Percentiles rank a stretch among this genome's conserved stretches.
These are phyloP conservation scores for Napeogenes sylphis DNA, from an alignment of 2,888 invertebrate species.

Conservation along the genomic window DNA sequence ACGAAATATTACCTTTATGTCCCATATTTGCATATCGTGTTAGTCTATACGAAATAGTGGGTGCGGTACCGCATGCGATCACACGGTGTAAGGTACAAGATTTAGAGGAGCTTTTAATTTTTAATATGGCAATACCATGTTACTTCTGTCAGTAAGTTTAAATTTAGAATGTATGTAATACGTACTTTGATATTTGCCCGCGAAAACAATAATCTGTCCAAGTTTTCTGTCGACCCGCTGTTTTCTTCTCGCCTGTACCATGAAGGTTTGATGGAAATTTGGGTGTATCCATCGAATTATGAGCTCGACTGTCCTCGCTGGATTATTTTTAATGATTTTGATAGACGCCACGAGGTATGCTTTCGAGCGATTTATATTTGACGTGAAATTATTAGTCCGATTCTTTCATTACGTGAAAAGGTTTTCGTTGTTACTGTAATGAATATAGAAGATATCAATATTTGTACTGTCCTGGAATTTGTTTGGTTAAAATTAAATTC, in stretches of 20 bases:
- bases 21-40: slow-evolving; percentile 75
- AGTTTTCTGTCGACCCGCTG: too few relatives aligned
- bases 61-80: slow-evolving; percentile 62
- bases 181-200: too few relatives aligned
- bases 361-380: slow-evolving; percentile 29
- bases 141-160: too few relatives aligned
- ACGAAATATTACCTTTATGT: slow-evolving; percentile 76
- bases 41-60: slow-evolving; percentile 59
- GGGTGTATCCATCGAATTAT: slow-evolving; percentile 73
- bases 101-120: slow-evolving; percentile 16
- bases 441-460: neutral
- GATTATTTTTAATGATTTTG: slow-evolving; percentile 49
- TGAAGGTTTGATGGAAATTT: slow-evolving; percentile 68
- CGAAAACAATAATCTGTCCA: too few relatives aligned
- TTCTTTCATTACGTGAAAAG: slow-evolving; percentile 39
- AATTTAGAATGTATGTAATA: too few relatives aligned
- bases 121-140: neutral
- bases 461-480: neutral
- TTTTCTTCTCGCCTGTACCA: slow-evolving; percentile 35
- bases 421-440: slow-evolving; percentile 30
- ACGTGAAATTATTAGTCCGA: slow-evolving; percentile 26
- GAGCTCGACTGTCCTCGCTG: slow-evolving; percentile 55
- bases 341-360: slow-evolving; percentile 21
- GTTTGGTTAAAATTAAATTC: slow-evolving; percentile 1
- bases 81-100: slow-evolving; percentile 29